These are phyloP conservation scores for Gyps fulvus DNA, from an alignment of 2,113 vertebrate species.

Conservation along the genomic window DNA sequence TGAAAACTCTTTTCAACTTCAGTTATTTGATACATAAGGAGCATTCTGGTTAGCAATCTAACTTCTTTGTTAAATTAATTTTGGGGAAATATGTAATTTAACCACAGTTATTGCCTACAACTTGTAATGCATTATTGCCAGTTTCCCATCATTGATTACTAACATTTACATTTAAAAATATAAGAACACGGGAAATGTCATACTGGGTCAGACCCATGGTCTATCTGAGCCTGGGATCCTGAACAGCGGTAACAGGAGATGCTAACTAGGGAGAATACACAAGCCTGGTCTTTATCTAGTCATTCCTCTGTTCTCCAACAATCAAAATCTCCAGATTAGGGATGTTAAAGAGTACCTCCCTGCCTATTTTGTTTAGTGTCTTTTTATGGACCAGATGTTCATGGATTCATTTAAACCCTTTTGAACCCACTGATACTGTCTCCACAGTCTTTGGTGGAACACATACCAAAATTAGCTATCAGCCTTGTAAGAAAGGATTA, in stretches of 20 bases:
- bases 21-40: background rate
- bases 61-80: background rate
- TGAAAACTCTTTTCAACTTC: background rate
- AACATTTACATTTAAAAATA: background rate
- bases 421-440: background rate
- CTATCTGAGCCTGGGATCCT: background rate
- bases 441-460: background rate
- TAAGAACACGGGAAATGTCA: background rate
- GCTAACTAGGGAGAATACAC: background rate
- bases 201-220: background rate
- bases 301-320: background rate
- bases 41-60: background rate
- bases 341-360: background rate
- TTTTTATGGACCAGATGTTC: background rate
- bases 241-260: background rate
- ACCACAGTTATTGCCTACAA: background rate
- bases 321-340: background rate
- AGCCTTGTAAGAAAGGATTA: background rate
- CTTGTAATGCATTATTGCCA: background rate
- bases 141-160: background rate
- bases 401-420: background rate
- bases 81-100: background rate
- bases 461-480: background rate
- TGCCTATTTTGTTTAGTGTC: background rate
- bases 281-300: background rate